These are phyloP conservation scores for Premnoplex brunnescens DNA, from an alignment of 2,797 vertebrate genomes.

Conservation along the genomic window DNA sequence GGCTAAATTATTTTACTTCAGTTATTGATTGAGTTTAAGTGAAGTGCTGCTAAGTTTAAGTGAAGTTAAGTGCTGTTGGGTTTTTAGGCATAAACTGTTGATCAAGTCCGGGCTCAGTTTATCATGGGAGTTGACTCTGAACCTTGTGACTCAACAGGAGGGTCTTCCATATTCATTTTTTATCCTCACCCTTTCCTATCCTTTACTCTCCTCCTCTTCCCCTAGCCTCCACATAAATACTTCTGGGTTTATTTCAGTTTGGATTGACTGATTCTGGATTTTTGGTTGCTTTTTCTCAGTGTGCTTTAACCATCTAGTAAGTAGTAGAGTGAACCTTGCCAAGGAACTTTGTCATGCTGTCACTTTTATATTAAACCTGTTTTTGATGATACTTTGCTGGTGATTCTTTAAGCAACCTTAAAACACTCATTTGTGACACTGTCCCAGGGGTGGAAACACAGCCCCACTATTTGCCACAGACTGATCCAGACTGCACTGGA, in stretches of 20 bases:
- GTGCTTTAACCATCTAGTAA: not conserved
- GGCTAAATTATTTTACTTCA: not conserved
- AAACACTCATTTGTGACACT: not conserved
- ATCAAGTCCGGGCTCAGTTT: not conserved
- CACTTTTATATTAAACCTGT: not conserved
- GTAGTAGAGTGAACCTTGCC: not conserved
- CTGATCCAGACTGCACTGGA: not conserved
- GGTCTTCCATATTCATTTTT: not conserved
- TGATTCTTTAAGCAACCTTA: not conserved
- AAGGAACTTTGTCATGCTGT: not conserved
- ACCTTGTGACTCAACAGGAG: not conserved
- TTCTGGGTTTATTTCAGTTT: not conserved
- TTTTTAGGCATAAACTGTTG: not conserved
- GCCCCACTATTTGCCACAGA: not conserved
- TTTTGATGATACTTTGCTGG: not conserved
- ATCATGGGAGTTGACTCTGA: not conserved
- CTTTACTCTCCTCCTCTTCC: not conserved
- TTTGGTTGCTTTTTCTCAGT: not conserved
- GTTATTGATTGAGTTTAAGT: not conserved
- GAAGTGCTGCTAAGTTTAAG: not conserved
- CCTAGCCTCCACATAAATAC: not conserved
- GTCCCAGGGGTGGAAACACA: not conserved
- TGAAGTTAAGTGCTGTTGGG: not conserved
- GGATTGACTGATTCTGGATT: not conserved
- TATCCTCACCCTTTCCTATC: not conserved